Evolutionary conservation across 2,113 vertebrate genomes (phyloP).

Genomic region (Pipra filicauda): DNA sequence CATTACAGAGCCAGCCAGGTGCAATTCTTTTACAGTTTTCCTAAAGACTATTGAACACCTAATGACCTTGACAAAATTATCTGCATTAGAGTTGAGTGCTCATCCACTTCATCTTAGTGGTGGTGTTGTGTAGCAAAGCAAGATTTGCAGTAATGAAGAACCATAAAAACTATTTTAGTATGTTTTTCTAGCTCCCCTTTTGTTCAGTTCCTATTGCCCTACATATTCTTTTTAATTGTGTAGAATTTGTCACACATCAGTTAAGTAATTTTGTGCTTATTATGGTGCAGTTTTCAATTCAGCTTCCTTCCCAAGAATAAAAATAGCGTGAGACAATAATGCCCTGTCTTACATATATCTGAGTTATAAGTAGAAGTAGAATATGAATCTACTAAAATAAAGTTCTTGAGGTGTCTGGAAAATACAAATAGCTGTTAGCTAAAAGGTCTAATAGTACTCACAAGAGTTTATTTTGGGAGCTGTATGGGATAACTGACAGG

Average conservation of each 20-base stretch:
- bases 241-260: not conserved
- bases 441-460: not conserved
- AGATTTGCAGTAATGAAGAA: not conserved
- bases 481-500: not conserved
- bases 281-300: not conserved
- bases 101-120: slow-evolving; percentile 35
- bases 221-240: not conserved
- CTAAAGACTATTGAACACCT: slow-evolving; percentile 67
- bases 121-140: slow-evolving; percentile 19
- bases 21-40: slow-evolving; percentile 46
- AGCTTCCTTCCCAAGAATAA: slow-evolving; percentile 34
- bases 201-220: not conserved
- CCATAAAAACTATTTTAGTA: slow-evolving; percentile 19
- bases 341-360: not conserved
- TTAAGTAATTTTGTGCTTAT: not conserved
- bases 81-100: slow-evolving; percentile 46
- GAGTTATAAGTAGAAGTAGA: not conserved
- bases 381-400: slow-evolving; percentile 5
- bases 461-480: slow-evolving; percentile 45
- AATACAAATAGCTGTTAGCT: slow-evolving; percentile 20
- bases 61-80: slow-evolving; percentile 71
- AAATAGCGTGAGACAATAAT: slow-evolving; percentile 21
- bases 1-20: slow-evolving; percentile 61
- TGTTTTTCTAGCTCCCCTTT: slow-evolving; percentile 10
- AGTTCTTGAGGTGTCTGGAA: slow-evolving; percentile 24